Conservation (phyloP, 1,140 invertebrate genomes). For the Cardiocondyla obscurior region DNA sequence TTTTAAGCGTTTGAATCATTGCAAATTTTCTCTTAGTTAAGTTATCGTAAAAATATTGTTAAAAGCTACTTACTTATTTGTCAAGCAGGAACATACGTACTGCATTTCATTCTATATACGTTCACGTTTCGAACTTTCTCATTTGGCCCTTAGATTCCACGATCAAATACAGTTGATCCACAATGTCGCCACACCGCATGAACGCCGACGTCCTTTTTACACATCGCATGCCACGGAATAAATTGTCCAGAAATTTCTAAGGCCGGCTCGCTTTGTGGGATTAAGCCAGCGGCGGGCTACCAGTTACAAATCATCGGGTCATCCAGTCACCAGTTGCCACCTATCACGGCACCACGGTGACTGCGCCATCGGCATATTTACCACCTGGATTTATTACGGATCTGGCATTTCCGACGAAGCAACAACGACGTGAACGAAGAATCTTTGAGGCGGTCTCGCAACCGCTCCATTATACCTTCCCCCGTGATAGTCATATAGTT, state of each 20-base stretch:
- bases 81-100: not conserved
- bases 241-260: conserved; percentile 78
- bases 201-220: conserved; percentile 50
- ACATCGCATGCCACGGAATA: conserved; percentile 70
- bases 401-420: conserved; percentile 12
- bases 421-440: conserved; percentile 16
- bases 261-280: conserved; percentile 75
- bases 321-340: conserved; percentile 75
- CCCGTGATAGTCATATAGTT: conserved; percentile 53
- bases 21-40: not conserved
- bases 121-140: not conserved
- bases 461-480: conserved; percentile 44
- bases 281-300: conserved; percentile 75
- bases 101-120: not conserved
- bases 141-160: not conserved
- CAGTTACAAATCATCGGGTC: conserved; percentile 75
- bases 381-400: conserved; percentile 61
- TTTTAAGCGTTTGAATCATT: not conserved
- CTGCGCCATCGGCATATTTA: not conserved
- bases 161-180: conserved; percentile 26
- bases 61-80: too few species aligned
- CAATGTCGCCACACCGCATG: conserved; percentile 39
- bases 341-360: conserved; percentile 61
- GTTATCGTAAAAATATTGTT: not conserved
- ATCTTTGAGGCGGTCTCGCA: conserved; percentile 18